Conservation (phyloP, 2,888 invertebrate species). For the Shargacucullia verbasci region DNA sequence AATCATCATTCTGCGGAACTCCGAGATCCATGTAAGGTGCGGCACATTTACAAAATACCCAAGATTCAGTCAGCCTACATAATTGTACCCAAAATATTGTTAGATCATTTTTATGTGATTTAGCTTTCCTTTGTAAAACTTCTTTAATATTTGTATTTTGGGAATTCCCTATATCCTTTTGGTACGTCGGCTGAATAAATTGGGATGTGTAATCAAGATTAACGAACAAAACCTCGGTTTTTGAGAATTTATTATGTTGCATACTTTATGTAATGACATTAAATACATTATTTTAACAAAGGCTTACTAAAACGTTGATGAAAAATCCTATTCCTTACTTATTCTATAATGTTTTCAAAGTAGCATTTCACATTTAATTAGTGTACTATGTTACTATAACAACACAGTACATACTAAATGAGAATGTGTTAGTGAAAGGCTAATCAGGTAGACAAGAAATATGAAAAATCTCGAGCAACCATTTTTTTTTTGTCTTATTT, state of each 20-base stretch:
- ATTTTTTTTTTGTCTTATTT: too few species aligned
- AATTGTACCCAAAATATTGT: conserved; percentile 1
- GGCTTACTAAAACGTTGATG: too few species aligned
- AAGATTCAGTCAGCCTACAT: conserved; percentile 17
- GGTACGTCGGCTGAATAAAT: conserved; percentile 13
- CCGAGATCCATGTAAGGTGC: conserved; percentile 39
- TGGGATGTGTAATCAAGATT: conserved; percentile 22
- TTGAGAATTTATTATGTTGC: conserved; percentile 4
- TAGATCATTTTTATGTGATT: conserved; percentile 15
- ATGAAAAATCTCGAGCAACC: too few species aligned
- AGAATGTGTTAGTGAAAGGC: too few species aligned
- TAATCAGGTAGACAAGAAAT: too few species aligned
- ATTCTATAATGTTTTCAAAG: too few species aligned
- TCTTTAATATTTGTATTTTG: neutral
- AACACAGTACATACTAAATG: too few species aligned
- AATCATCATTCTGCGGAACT: conserved; percentile 52
- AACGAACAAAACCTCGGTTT: conserved; percentile 1
- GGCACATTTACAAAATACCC: conserved; percentile 25
- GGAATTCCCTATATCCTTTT: conserved; percentile 15
- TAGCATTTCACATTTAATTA: too few species aligned
- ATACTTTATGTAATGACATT: neutral
- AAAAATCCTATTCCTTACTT: too few species aligned
- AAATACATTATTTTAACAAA: neutral
- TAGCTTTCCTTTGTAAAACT: neutral
- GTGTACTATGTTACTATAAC: too few species aligned